Base-by-base conservation (phyloP, 2,888 invertebrate genomes). In the Protodeltote pygarga region DNA sequence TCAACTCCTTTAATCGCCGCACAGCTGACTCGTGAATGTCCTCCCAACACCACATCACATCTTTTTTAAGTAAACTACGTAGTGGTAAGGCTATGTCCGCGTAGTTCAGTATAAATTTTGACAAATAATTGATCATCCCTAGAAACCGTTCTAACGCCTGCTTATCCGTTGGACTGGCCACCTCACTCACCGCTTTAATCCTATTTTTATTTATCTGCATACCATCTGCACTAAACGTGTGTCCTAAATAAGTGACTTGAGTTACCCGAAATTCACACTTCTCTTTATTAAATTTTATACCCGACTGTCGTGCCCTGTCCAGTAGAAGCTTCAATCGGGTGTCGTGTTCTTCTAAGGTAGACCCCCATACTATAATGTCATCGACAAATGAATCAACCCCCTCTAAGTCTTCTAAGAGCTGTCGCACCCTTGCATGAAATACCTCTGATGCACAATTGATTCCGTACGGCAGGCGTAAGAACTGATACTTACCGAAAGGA, bases 71-170 rank as follows among this genome's bases (percentile, higher is more conserved):
- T 3, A 67, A 23, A 1, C 6, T n/a, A 0, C 52, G 21, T 2
- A 63, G 8, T 3, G 35, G 29, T 0, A 10, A 10, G 0, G 40
- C 53, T 5, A 5, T 13, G 6, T 71, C 57, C 0, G 71, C 62
- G 20, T 52, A 68, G 11, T 66, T 59, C 1, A 48, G 64, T 11
- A 68, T 71, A 48, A 69, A 71, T 28, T 67, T 70, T 3, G 55
- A 39, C 2, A 69, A 20, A 39, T 65, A 69, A 35, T 69, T 66
- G 0, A 60, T 29, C 49, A 58, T 48, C 0, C 69, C 66, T 2
- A 73, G 6, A 42, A 70, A 73, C 5, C 67, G 35, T 14, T 70
- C 67, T 6, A 70, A 24, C 0, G 39, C 1, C n/a, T 27, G 10
- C 3, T 51, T 25, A 33, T 71, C 53, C 0, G 8, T 9, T 0